Base-by-base conservation (phyloP, 1,140 invertebrate genomes). In the Liolophura sinensis region DNA sequence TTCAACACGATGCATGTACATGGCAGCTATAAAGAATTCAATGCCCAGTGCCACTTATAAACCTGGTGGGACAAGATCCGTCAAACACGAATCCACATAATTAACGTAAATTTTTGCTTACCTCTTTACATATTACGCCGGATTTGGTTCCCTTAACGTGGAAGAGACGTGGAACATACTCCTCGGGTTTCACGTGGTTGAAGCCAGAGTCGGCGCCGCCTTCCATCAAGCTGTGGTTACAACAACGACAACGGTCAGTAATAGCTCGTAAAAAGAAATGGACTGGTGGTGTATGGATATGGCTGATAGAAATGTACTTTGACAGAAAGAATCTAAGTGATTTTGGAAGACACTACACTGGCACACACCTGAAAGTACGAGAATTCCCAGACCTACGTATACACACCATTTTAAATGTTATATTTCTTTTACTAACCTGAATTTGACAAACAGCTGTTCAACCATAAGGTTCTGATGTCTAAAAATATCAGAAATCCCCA, bases 181-280 rank as follows among this genome's bases (percentile, higher is more conserved):
- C 75, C 15, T 82, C 80, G 56, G 87, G 81, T n/a, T 77, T 79
- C 0, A 89, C 86, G 49, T 87, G 82, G 46, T 82, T 80, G 68
- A 90, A 87, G 0, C 89, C 89, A 64, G 81, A 83, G 4, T 81
- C 85, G 5, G 86, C 84, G 0, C 89, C 89, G n/a, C 89, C 89
- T 68, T 88, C 82, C 66, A 89, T 73, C 52, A 87, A 70, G 50
- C 88, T 89, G 74, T 55, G 16, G 57, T 48, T 54, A 57, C 31
- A 57, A 56, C 40, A 20, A 54, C 12, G 24, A 5, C 31, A 3
- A 40, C 3, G 31, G 31, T 40, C 31, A 52, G 20, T 50, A 24
- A 65, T 31, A 22, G 20, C n/a, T 59, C 18, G n/a, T 16, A 65
- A 47, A 31, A 1, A 0, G 7, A 12, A 0, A 47, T 24, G 7